Conservation (phyloP, 1,140 invertebrate genomes). For the Atta colombica region DNA sequence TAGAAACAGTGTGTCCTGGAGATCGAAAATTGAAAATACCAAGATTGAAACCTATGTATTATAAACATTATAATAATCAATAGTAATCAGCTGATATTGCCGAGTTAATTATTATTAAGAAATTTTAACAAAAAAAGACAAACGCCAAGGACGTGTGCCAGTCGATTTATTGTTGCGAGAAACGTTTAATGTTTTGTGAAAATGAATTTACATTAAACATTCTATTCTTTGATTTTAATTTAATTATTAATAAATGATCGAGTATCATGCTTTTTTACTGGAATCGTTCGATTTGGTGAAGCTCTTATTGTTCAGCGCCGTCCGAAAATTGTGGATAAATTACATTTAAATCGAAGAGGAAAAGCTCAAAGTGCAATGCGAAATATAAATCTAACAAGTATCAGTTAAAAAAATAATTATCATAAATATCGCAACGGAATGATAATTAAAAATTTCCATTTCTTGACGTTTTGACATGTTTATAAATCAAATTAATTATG, state of each 20-base stretch:
- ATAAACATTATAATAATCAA: background rate
- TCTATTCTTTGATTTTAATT: background rate
- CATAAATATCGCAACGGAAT: background rate
- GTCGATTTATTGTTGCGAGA: background rate
- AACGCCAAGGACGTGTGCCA: background rate
- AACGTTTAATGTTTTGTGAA: background rate
- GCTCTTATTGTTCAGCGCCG: background rate
- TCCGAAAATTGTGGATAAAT: background rate
- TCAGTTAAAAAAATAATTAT: background rate
- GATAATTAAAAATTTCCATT: background rate
- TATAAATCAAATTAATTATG: background rate
- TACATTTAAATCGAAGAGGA: background rate
- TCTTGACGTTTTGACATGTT: background rate
- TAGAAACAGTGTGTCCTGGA: background rate
- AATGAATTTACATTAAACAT: background rate
- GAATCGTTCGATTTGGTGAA: background rate
- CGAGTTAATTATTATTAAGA: background rate
- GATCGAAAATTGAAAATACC: background rate
- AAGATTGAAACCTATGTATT: background rate
- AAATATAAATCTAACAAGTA: background rate
- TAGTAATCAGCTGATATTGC: background rate
- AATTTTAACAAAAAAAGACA: background rate
- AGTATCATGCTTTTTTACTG: background rate
- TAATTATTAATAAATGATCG: slow-evolving; percentile 2
- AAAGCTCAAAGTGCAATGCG: background rate